Evolutionary conservation across 2,888 invertebrate species (phyloP).

Genomic region (Drosophila kuntzei): DNA sequence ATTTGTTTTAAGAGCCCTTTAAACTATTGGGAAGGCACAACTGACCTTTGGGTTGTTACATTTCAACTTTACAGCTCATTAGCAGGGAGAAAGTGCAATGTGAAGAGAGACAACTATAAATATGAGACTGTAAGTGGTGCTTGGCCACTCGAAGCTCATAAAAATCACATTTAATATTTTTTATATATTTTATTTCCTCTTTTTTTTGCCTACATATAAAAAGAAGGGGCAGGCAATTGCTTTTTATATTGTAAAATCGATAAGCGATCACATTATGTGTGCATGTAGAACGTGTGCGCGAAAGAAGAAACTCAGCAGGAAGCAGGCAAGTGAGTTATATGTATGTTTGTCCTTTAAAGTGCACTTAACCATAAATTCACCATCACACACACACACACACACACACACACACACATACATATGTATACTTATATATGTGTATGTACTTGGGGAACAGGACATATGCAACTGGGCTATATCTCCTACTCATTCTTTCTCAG

Average conservation of each 20-base stretch:
- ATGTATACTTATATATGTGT: slow-evolving; percentile 4
- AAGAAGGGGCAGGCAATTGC: slow-evolving; percentile 70
- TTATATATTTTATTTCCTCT: slow-evolving; percentile 21
- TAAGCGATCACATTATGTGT: slow-evolving; percentile 80
- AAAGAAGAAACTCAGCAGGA: slow-evolving; percentile 67
- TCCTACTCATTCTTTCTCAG: slow-evolving; percentile 36
- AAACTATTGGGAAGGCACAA: slow-evolving; percentile 1
- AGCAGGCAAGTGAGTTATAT: slow-evolving; percentile 72
- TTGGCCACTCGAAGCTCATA: slow-evolving; percentile 67
- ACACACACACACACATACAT: slow-evolving; percentile 36
- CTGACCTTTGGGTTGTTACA: slow-evolving; percentile 27
- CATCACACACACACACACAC: slow-evolving; percentile 36
- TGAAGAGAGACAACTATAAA: slow-evolving; percentile 57
- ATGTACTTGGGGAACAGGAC: slow-evolving; percentile 25
- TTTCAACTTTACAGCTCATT: slow-evolving; percentile 61
- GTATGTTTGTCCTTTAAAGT: slow-evolving; percentile 79
- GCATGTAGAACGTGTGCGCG: slow-evolving; percentile 50
- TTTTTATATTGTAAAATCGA: slow-evolving; percentile 82
- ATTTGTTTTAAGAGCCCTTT: background rate
- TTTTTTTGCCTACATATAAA: slow-evolving; percentile 1
- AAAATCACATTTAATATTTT: slow-evolving; percentile 73
- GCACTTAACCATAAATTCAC: slow-evolving; percentile 81
- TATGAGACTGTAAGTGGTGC: slow-evolving; percentile 54
- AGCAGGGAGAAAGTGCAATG: slow-evolving; percentile 11
- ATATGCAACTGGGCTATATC: slow-evolving; percentile 47